A percentile compares a stretch with the other conserved stretches of the same genome.
Conservation (phyloP, 2,113 vertebrate genomes). For the Columba janthina region DNA sequence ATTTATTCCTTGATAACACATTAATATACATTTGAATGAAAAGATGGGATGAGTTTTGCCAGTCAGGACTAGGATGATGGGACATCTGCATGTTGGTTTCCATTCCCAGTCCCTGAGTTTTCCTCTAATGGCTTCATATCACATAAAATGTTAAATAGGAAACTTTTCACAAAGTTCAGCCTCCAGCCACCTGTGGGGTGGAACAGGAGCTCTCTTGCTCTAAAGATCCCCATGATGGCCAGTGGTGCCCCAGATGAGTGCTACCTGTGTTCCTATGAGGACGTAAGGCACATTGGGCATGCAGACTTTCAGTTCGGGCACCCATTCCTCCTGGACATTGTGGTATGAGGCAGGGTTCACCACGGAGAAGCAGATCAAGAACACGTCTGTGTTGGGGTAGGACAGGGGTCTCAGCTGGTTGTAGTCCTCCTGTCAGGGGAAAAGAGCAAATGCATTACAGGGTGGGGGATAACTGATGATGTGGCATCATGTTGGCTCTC, state of each 20-base stretch:
- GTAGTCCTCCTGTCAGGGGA: constrained; percentile 83
- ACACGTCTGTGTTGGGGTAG: constrained; percentile 89
- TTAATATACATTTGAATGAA: background rate
- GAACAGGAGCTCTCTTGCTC: accelerated
- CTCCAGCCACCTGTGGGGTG: background rate
- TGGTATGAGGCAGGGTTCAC: constrained; percentile 90
- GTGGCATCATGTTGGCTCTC: accelerated
- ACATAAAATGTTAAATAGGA: background rate
- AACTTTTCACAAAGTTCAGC: background rate
- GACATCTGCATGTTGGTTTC: background rate
- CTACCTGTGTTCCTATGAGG: constrained; percentile 89
- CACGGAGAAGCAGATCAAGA: constrained; percentile 90
- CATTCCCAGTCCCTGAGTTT: background rate
- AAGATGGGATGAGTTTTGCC: background rate
- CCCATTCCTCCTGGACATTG: constrained; percentile 90
- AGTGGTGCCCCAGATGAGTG: accelerated
- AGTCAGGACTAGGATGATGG: background rate
- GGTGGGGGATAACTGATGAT: too few relatives aligned
- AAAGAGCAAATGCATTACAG: background rate
- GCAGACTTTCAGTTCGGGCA: constrained; percentile 85
- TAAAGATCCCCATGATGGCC: accelerated
- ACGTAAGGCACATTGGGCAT: constrained; percentile 89
- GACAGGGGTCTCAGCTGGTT: constrained; percentile 88
- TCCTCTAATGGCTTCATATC: background rate
- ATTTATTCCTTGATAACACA: background rate